Conservation (phyloP, 2,797 vertebrate species). For the Pagetopsis macropterus region DNA sequence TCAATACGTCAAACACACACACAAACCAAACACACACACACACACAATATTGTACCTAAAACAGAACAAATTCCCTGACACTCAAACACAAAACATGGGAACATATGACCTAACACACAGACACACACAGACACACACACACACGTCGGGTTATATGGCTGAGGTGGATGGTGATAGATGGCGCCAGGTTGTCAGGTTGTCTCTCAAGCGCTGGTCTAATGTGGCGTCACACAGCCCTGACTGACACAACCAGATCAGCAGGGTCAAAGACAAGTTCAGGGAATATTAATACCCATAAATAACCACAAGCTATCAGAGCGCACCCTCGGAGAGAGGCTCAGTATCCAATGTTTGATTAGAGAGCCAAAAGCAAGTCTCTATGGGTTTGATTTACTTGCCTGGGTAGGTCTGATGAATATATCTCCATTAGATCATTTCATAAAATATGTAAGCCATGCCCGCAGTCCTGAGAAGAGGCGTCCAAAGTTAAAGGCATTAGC, state of each 20-base stretch:
- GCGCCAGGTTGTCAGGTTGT: conserved; percentile 47
- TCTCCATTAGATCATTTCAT: neutral
- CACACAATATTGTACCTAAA: neutral
- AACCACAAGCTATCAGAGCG: conserved; percentile 38
- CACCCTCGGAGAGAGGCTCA: conserved; percentile 27
- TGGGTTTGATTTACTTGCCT: conserved; percentile 18
- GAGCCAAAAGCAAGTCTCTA: neutral
- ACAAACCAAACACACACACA: neutral
- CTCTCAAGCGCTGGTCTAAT: conserved; percentile 42
- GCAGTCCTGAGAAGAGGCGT: neutral
- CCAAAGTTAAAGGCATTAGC: neutral
- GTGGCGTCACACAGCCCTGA: conserved; percentile 39
- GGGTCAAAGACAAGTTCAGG: conserved; percentile 50
- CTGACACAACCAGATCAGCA: conserved; percentile 48
- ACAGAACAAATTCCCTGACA: conserved; percentile 25
- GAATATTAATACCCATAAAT: conserved; percentile 65
- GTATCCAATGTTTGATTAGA: conserved; percentile 12
- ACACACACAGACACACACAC: conserved; percentile 10
- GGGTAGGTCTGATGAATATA: neutral
- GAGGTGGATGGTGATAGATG: conserved; percentile 44
- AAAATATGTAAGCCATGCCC: neutral
- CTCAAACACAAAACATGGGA: conserved; percentile 8
- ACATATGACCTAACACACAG: neutral
- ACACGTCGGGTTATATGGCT: conserved; percentile 33
- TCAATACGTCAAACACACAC: neutral